Percentiles rank a stretch among this genome's conserved stretches.
These are phyloP conservation scores for Neofelis nebulosa DNA, from an alignment of 2,113 vertebrate species.

Conservation along the genomic window DNA sequence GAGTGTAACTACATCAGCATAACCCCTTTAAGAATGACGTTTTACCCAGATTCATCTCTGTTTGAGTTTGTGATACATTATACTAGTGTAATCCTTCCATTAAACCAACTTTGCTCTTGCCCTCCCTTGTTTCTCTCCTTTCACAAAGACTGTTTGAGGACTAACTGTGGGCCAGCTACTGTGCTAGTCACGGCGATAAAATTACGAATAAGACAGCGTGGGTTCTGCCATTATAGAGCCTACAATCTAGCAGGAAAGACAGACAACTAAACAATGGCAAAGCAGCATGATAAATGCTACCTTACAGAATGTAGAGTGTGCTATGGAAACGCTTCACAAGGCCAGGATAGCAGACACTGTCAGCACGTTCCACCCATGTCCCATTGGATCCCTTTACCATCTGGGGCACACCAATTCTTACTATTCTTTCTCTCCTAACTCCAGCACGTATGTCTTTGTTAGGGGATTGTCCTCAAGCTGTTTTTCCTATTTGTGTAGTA, in stretches of 20 bases:
- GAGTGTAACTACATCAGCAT: not conserved
- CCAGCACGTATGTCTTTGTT: not conserved
- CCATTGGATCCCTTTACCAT: not conserved
- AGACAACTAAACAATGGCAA: not conserved
- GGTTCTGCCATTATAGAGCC: not conserved
- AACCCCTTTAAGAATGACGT: not conserved
- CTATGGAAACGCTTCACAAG: not conserved
- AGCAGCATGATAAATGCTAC: not conserved
- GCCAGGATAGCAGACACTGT: not conserved
- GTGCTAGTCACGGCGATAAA: not conserved
- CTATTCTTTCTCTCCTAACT: not conserved
- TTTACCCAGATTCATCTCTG: not conserved
- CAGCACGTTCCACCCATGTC: not conserved
- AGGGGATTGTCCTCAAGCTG: not conserved
- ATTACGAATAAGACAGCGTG: not conserved
- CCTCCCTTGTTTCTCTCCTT: not conserved
- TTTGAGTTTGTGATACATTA: not conserved
- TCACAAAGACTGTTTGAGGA: not conserved
- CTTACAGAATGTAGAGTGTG: no score
- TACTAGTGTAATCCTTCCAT: not conserved
- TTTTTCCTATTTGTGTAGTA: no score
- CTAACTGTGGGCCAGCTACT: not conserved
- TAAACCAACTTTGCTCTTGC: not conserved
- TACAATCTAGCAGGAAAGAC: not conserved
- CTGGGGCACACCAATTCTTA: not conserved